phyloP scores from a whole-genome alignment of 2,888 invertebrate genomes.

The Drosophila sordidula region DNA sequence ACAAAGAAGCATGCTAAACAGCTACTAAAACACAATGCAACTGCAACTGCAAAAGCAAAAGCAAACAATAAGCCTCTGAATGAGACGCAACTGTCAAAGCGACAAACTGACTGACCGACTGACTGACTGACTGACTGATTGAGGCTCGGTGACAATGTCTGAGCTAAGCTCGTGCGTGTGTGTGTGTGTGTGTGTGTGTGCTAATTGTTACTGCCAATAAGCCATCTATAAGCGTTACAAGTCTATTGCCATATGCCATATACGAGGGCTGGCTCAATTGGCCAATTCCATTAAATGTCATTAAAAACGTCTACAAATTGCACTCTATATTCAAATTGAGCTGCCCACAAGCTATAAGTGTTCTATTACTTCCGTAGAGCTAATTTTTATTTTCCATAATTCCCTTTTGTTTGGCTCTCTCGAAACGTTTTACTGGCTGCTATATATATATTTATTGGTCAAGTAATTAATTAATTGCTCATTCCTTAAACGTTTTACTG shows the following conservation, averaged over 20 bases:
- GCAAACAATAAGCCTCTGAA: conserved; percentile 43
- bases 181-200: conserved; percentile 55
- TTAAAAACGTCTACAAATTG: background rate
- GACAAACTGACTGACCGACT: conserved; percentile 22
- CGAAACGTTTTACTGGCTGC: conserved; percentile 1
- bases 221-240: conserved; percentile 17
- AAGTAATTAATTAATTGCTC: too few relatives aligned
- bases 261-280: conserved; percentile 23
- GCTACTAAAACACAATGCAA: conserved; percentile 75
- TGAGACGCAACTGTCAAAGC: conserved; percentile 35
- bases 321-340: background rate
- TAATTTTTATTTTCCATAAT: background rate
- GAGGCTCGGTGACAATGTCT: conserved; percentile 27
- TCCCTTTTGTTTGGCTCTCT: background rate
- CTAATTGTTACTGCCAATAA: conserved; percentile 62
- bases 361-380: background rate
- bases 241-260: conserved; percentile 29
- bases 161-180: conserved; percentile 23
- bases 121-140: conserved; percentile 20
- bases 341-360: background rate
- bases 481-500: background rate
- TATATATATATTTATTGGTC: background rate
- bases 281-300: conserved; percentile 4
- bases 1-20: conserved; percentile 80
- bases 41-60: conserved; percentile 53